phyloP scores from a whole-genome alignment of 2,888 invertebrate species.

The Cephus rjabovi region DNA sequence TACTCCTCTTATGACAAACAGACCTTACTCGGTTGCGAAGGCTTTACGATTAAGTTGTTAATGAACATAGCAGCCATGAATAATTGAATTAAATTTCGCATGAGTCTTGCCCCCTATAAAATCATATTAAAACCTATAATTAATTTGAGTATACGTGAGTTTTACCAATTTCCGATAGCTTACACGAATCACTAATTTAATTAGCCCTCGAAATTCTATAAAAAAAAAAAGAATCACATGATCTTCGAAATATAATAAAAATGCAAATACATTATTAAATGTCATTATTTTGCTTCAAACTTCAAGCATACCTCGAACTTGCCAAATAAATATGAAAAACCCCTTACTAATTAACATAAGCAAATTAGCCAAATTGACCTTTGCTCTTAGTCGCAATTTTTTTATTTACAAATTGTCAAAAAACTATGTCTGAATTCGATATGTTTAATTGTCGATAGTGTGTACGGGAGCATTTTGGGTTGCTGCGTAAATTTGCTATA shows the following conservation, averaged over 20 bases:
- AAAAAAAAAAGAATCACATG: too few species aligned
- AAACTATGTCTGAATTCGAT: background rate
- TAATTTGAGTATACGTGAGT: slow-evolving; percentile 35
- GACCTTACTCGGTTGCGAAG: background rate
- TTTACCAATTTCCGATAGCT: background rate
- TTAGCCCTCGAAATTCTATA: too few species aligned
- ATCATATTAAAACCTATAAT: slow-evolving; percentile 38
- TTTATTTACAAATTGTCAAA: too few species aligned
- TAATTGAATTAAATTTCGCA: slow-evolving; percentile 36
- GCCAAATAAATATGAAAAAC: background rate
- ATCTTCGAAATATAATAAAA: background rate
- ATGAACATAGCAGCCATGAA: slow-evolving; percentile 13
- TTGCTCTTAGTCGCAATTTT: too few species aligned
- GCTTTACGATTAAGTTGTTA: background rate
- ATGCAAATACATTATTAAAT: background rate
- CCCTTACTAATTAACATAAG: background rate
- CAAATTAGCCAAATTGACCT: too few species aligned
- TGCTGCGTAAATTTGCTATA: too few species aligned
- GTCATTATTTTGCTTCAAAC: too few species aligned
- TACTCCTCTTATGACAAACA: background rate
- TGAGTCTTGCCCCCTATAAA: slow-evolving; percentile 27
- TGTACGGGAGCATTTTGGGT: too few species aligned
- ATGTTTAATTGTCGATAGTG: background rate
- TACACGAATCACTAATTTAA: background rate
- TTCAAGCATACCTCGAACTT: too few species aligned